Percentiles rank a stretch among this genome's conserved stretches.
Evolutionary conservation across 2,113 vertebrate genomes (phyloP).

Genomic region (Meriones unguiculatus): DNA sequence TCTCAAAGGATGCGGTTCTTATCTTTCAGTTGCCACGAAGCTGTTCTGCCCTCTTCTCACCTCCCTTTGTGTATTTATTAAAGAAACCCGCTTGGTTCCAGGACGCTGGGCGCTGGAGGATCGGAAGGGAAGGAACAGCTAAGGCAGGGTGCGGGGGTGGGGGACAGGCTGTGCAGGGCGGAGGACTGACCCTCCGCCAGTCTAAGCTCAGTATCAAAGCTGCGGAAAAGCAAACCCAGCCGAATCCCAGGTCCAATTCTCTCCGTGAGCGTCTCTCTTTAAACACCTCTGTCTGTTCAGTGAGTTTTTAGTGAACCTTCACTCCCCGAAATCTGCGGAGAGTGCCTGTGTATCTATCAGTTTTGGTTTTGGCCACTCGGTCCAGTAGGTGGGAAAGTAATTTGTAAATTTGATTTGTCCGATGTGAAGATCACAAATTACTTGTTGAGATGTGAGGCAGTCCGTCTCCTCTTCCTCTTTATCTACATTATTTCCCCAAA

Average conservation of each 20-base stretch:
- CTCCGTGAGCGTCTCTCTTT: slow-evolving; percentile 53
- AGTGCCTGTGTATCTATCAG: slow-evolving; percentile 61
- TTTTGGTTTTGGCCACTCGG: slow-evolving; percentile 76
- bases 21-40: slow-evolving; percentile 71
- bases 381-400: slow-evolving; percentile 80
- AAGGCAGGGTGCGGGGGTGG: neutral
- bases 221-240: slow-evolving; percentile 27
- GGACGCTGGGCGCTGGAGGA: slow-evolving; percentile 52
- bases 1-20: slow-evolving; percentile 68
- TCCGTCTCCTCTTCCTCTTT: slow-evolving; percentile 49
- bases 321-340: slow-evolving; percentile 57
- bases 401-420: slow-evolving; percentile 83
- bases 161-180: neutral
- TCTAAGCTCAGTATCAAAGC: slow-evolving; percentile 16
- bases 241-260: slow-evolving; percentile 51
- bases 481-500: slow-evolving; percentile 81
- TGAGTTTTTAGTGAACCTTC: slow-evolving; percentile 64
- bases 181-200: neutral
- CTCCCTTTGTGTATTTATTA: slow-evolving; percentile 76
- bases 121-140: slow-evolving; percentile 22
- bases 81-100: slow-evolving; percentile 54
- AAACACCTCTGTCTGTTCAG: slow-evolving; percentile 65
- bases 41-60: slow-evolving; percentile 66
- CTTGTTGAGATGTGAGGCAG: slow-evolving; percentile 87
- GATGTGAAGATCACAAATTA: slow-evolving; percentile 82